Percentiles rank a stretch among this genome's conserved stretches.
phyloP scores from a whole-genome alignment of 1,140 invertebrate genomes.

The Drosophila obscura region DNA sequence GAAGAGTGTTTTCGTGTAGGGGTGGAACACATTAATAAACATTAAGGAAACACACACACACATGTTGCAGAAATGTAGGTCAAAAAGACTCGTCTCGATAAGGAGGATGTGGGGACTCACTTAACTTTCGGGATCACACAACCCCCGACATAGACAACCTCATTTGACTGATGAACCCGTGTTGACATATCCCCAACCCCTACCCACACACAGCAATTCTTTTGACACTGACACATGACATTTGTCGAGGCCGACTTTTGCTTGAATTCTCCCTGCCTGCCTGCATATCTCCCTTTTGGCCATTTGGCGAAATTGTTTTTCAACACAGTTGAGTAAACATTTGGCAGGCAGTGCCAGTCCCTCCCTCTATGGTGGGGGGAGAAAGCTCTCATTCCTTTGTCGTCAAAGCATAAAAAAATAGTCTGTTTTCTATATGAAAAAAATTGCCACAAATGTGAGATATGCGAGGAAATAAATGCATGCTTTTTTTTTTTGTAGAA shows the following conservation, averaged over 20 bases:
- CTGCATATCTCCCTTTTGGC: conserved; percentile 20
- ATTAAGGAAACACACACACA: conserved; percentile 51
- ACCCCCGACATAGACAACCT: conserved; percentile 61
- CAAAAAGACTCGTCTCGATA: conserved; percentile 9
- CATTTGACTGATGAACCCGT: conserved; percentile 82
- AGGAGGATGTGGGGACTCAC: conserved; percentile 57
- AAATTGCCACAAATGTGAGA: conserved; percentile 29
- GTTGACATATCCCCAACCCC: conserved; percentile 70
- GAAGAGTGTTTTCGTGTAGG: conserved; percentile 44
- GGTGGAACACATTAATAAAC: conserved; percentile 70
- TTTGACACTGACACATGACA: conserved; percentile 82
- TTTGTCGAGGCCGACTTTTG: conserved; percentile 56
- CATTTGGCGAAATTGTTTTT: conserved; percentile 80
- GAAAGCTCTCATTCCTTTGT: background rate
- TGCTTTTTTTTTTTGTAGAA: conserved; percentile 17
- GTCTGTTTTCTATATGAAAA: conserved; percentile 32
- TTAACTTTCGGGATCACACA: conserved; percentile 50
- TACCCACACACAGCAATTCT: conserved; percentile 26
- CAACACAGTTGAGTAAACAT: conserved; percentile 82
- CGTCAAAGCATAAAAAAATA: conserved; percentile 57
- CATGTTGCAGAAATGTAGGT: conserved; percentile 58
- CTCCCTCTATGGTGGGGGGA: background rate
- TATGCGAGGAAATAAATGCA: conserved; percentile 28
- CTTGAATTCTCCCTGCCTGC: conserved; percentile 14
- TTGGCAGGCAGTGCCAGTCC: conserved; percentile 20